These are phyloP conservation scores for Melipona bicolor DNA, from an alignment of 2,888 invertebrate species.

Conservation along the genomic window DNA sequence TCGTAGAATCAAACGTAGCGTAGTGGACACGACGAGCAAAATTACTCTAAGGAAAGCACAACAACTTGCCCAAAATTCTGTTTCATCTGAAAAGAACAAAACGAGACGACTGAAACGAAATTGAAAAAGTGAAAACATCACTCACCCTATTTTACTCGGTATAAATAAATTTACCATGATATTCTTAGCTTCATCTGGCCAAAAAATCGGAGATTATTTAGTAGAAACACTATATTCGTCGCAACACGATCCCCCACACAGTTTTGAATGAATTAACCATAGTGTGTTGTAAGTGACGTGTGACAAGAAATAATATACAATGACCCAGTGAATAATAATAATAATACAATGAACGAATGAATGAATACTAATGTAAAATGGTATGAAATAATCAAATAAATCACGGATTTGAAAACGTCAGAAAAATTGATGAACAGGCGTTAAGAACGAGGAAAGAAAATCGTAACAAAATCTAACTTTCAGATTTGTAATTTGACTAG, in stretches of 20 bases:
- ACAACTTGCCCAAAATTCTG: not conserved
- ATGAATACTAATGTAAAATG: too few relatives aligned
- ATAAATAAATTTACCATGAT: not conserved
- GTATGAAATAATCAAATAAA: too few relatives aligned
- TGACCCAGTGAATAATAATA: too few relatives aligned
- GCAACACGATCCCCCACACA: not conserved
- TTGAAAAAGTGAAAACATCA: not conserved
- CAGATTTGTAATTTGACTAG: too few relatives aligned
- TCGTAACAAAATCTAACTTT: too few relatives aligned
- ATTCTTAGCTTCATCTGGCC: not conserved
- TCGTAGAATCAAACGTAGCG: not conserved
- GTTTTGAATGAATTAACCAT: constrained; percentile 5
- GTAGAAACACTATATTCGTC: not conserved
- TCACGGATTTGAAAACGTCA: too few relatives aligned
- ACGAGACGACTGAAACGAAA: not conserved
- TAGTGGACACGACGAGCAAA: not conserved
- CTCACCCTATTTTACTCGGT: not conserved
- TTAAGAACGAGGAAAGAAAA: too few relatives aligned
- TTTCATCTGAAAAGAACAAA: not conserved
- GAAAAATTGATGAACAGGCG: too few relatives aligned
- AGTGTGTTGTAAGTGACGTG: not conserved
- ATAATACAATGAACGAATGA: too few relatives aligned
- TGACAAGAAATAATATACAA: not conserved
- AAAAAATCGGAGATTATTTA: not conserved
- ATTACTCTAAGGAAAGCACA: not conserved